Conservation (phyloP, 1,140 invertebrate species). For the Drosophila ogumai region DNA sequence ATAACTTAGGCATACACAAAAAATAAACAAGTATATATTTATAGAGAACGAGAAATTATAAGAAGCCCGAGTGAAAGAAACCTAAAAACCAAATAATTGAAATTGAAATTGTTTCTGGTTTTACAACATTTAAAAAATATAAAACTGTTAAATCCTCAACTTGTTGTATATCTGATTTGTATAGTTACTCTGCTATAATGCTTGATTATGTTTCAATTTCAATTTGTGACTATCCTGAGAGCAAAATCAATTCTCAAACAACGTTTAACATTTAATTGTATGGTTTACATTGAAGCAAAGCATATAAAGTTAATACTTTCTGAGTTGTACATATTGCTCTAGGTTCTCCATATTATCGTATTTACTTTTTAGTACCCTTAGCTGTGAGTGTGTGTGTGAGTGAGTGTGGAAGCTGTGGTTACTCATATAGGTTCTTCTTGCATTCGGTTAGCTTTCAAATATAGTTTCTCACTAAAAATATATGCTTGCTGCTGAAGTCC, state of each 20-base stretch:
- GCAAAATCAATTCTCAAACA: conserved; percentile 49
- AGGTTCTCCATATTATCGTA: conserved; percentile 39
- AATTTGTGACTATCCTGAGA: conserved; percentile 48
- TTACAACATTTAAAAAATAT: conserved; percentile 33
- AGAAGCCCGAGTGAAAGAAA: conserved; percentile 5
- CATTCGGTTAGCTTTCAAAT: conserved; percentile 44
- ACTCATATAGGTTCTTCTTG: conserved; percentile 31
- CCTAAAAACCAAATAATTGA: conserved; percentile 9
- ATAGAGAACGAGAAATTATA: conserved; percentile 25
- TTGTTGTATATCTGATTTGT: conserved; percentile 27
- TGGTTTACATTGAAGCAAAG: conserved; percentile 62
- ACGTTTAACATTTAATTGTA: conserved; percentile 50
- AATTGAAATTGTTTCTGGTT: conserved; percentile 3
- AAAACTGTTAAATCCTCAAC: conserved; percentile 26
- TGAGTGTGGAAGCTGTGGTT: conserved; percentile 65
- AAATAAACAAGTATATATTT: conserved; percentile 1
- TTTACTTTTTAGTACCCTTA: conserved; percentile 26
- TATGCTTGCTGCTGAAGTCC: conserved; percentile 48
- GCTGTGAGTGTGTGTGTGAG: conserved; percentile 18
- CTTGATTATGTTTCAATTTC: conserved; percentile 58
- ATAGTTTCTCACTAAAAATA: conserved; percentile 72
- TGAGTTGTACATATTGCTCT: conserved; percentile 73
- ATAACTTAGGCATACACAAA: conserved; percentile 21
- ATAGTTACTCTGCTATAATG: conserved; percentile 25
- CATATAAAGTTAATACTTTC: conserved; percentile 67